Base-by-base conservation (phyloP, 2,113 vertebrate species). In the Psephotus haematonotus region DNA sequence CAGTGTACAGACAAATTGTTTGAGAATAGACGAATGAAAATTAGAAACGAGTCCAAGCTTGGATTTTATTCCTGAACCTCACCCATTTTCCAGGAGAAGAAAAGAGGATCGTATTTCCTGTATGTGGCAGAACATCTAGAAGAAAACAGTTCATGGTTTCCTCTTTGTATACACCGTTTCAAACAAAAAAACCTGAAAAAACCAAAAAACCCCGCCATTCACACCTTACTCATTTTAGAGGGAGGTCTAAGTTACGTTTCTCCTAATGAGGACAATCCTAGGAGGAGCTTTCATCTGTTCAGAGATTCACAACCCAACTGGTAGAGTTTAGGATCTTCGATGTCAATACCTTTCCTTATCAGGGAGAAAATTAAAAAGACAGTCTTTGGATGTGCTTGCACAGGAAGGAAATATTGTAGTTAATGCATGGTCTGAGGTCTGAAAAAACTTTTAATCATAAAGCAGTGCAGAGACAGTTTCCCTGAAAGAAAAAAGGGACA, bases 401-500 rank as follows among this genome's bases (percentile, higher is more conserved):
- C 23, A 31, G 68, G 44, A 67, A 82, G 41, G 35, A 74, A 83
- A 29, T 77, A 74, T 24, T 63, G 39, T 13, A 29, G 35, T 68
- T 85, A 82, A 52, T 72, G 18, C 12, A 8, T 49, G 10, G 77
- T 46, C 57, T 59, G 68, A 86, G 46, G 29, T 86, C 87, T 96
- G 85, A 82, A 93, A 95, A 90, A 60, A 55, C 27, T 86, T 92
- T 86, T 91, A 68, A 62, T 28, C 62, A 69, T 57, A 84, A 92
- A 81, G 82, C 69, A 88, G 17, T 68, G 55, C 65, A 88, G 68
- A 88, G 35, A 11, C 17, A 52, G 60, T 77, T 93, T 86, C 35
- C 46, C 2, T 28, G 33, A 47, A 86, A 77, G 82, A 29, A 88
- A 86, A 60, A 81, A 75, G 68, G 64, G 50, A 80, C 43, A 65